These are phyloP conservation scores for Sylvilagus floridanus DNA, from an alignment of 2,797 vertebrate species.

Conservation along the genomic window DNA sequence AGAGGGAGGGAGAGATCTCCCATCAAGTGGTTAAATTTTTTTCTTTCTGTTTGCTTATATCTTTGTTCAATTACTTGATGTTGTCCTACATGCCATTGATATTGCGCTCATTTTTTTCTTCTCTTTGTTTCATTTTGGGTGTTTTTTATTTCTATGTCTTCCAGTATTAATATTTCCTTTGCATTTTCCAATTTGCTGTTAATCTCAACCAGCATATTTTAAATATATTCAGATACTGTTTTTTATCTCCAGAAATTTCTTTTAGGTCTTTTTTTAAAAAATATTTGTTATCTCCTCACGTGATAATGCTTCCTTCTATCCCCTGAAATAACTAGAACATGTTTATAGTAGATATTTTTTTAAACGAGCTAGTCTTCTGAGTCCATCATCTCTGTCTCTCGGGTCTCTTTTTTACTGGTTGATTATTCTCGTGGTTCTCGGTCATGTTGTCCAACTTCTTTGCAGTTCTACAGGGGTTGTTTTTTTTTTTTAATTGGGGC, in stretches of 20 bases:
- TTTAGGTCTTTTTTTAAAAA: conserved; percentile 11
- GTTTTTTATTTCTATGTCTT: conserved; percentile 5
- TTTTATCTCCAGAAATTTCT: conserved; percentile 12
- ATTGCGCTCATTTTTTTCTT: neutral
- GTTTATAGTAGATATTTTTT: neutral
- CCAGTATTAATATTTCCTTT: conserved; percentile 27
- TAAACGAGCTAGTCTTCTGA: neutral
- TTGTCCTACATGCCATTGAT: neutral
- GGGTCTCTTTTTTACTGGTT: neutral
- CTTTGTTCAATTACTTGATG: neutral
- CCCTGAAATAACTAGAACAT: neutral
- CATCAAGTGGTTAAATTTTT: too few relatives aligned
- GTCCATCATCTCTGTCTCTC: neutral
- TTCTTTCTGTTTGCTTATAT: neutral
- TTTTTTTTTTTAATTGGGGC: neutral
- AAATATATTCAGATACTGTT: neutral
- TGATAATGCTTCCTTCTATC: neutral
- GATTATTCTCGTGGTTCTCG: conserved; percentile 20
- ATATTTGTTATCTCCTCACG: neutral
- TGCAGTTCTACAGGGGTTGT: neutral
- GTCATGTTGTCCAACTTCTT: neutral
- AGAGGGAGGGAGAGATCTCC: too few relatives aligned
- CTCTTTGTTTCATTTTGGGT: neutral
- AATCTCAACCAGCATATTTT: neutral
- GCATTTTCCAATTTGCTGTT: neutral